phyloP scores from a whole-genome alignment of 2,888 invertebrate species.

The Lasioglossum oenotherae region DNA sequence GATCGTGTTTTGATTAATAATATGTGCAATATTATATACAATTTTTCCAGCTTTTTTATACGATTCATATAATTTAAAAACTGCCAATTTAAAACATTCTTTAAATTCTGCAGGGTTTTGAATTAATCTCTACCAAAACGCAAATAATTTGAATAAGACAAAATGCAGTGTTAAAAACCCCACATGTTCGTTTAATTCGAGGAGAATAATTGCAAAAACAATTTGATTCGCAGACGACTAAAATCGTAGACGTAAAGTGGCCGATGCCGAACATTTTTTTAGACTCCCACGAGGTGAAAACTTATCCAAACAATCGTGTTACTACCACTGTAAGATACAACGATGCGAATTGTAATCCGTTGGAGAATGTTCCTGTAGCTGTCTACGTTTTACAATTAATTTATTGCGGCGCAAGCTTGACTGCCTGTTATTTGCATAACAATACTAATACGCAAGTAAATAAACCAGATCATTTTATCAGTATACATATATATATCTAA shows the following conservation, averaged over 20 bases:
- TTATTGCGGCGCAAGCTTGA: constrained; percentile 91
- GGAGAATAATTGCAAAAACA: no score
- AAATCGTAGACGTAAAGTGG: constrained; percentile 92
- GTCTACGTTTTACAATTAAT: constrained; percentile 89
- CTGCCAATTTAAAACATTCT: no score
- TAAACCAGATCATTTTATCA: neutral
- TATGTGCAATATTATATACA: no score
- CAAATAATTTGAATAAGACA: neutral
- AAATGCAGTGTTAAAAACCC: neutral
- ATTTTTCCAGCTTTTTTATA: no score
- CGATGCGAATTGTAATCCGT: constrained; percentile 88
- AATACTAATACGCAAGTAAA: constrained; percentile 85
- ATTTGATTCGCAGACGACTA: constrained; percentile 72
- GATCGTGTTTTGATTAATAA: no score
- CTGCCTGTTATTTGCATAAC: constrained; percentile 88
- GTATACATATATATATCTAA: neutral
- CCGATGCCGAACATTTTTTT: constrained; percentile 90
- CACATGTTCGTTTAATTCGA: neutral
- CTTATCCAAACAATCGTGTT: constrained; percentile 91
- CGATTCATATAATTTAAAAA: no score
- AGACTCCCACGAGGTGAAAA: constrained; percentile 91
- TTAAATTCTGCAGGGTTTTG: neutral
- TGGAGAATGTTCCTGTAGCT: constrained; percentile 85
- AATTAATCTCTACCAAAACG: neutral
- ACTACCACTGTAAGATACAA: constrained; percentile 91